Evolutionary conservation across 2,113 vertebrate species (phyloP), one percentile per base, ranked within the genome.

Genomic region (Phalacrocorax brasilianus): DNA sequence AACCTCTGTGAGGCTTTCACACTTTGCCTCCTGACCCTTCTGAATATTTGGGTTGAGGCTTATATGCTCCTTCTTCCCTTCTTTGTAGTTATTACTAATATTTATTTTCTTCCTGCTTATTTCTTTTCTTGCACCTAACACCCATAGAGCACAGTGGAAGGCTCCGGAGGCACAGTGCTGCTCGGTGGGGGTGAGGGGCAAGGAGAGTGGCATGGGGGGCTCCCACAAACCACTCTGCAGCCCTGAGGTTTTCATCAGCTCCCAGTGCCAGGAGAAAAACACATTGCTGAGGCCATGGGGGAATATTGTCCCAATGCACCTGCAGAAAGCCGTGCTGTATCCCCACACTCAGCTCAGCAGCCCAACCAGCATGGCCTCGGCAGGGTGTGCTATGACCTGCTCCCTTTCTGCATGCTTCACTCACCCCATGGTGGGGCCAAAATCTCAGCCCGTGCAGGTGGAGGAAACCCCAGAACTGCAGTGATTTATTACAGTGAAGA

Each of bases 101-200:
- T 74, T 88, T 90, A 32, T 88, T 85, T 1, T 49, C 52, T 68
- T 91, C 32, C 8, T 66, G 56, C 35, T 71, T 47, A 24, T 61
- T 75, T 82, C 11, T 79, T 86, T 78, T 52, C 52, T 49, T 71
- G 23, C 26, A 52, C 44, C 4, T 67, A 71, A 28, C 28, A 47
- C 6, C 22, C 0, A 0, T n/a, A n/a, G 56, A 66, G 6, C 15
- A n/a, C 0, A 2, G 30, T 5, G 9, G 38, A 56, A 70, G 14
- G 5, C 49, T 80, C n/a, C 67, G 59, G 85, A 65, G 14, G 40
- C 2, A 1, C n/a, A 42, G 33, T 28, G 23, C 23, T 85, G 30
- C 50, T 49, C 70, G 35, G 12, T 28, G 40, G 35, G 73, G 13
- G 4, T 40, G 35, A 91, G 6, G 13, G 11, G 21, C 32, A 74